These are phyloP conservation scores for Myotis planiceps DNA, from an alignment of 2,797 vertebrate genomes.

Conservation along the genomic window DNA sequence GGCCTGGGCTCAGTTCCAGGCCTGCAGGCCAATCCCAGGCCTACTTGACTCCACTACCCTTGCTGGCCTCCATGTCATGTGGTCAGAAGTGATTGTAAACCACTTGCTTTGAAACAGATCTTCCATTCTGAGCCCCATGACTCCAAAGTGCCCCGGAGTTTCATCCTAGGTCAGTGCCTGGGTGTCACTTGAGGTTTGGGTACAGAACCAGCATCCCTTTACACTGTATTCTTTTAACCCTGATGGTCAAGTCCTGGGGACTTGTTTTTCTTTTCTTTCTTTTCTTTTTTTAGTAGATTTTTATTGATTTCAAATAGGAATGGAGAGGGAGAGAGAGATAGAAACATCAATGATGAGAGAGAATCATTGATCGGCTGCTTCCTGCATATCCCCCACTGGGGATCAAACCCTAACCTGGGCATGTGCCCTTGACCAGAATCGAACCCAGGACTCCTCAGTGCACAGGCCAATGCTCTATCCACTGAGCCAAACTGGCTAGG, in stretches of 20 bases:
- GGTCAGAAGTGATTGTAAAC: neutral
- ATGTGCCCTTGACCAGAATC: too few relatives aligned
- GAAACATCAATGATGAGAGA: too few relatives aligned
- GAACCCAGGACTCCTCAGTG: too few relatives aligned
- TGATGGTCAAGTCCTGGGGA: neutral
- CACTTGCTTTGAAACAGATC: neutral
- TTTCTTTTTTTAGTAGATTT: too few relatives aligned
- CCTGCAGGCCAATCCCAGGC: neutral
- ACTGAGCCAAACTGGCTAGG: too few relatives aligned
- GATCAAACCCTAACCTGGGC: too few relatives aligned
- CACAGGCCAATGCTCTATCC: too few relatives aligned
- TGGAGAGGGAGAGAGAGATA: too few relatives aligned
- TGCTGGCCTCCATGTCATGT: neutral
- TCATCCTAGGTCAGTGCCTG: neutral
- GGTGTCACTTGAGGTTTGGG: neutral
- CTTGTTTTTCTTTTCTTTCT: neutral
- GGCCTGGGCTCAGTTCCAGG: too few relatives aligned
- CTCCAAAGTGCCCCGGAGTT: neutral
- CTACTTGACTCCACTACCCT: neutral
- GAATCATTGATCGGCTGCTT: too few relatives aligned
- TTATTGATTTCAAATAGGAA: too few relatives aligned
- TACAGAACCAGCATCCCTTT: neutral
- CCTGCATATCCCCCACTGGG: too few relatives aligned
- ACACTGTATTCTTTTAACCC: neutral
- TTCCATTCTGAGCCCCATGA: neutral